phyloP scores from a whole-genome alignment of 1,140 invertebrate species.

The Zaprionus davidi region DNA sequence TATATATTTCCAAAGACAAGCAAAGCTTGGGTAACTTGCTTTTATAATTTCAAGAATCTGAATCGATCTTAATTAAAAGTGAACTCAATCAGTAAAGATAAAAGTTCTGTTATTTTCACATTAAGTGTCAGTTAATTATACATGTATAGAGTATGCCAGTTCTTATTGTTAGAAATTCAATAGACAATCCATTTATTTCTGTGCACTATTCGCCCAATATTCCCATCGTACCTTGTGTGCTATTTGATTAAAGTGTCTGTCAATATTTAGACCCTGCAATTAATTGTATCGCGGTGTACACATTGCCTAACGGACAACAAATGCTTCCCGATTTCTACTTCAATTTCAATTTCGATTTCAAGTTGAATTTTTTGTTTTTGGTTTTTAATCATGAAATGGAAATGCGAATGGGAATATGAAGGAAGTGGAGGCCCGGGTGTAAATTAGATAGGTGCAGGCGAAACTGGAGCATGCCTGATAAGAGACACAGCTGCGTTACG shows the following conservation, averaged over 20 bases:
- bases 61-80: too few relatives aligned
- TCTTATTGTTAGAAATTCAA: not conserved
- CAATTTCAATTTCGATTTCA: constrained; percentile 14
- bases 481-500: constrained; percentile 3
- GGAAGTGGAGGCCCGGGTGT: constrained; percentile 3
- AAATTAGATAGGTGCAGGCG: constrained; percentile 29
- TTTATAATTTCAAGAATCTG: too few relatives aligned
- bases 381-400: constrained; percentile 52
- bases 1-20: too few relatives aligned
- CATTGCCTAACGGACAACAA: constrained; percentile 21
- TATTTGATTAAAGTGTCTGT: constrained; percentile 33
- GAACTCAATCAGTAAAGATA: too few relatives aligned
- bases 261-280: constrained; percentile 33
- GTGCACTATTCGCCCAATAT: not conserved
- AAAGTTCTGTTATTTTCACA: too few relatives aligned
- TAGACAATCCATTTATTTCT: not conserved
- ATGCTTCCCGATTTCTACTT: constrained; percentile 31
- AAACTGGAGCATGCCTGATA: constrained; percentile 48
- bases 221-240: not conserved
- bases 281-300: constrained; percentile 42
- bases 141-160: too few relatives aligned
- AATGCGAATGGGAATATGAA: constrained; percentile 20
- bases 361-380: constrained; percentile 2
- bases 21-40: too few relatives aligned
- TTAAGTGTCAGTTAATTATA: too few relatives aligned